These are phyloP conservation scores for Gallirallus australis DNA, from an alignment of 2,797 vertebrate genomes.

Conservation along the genomic window DNA sequence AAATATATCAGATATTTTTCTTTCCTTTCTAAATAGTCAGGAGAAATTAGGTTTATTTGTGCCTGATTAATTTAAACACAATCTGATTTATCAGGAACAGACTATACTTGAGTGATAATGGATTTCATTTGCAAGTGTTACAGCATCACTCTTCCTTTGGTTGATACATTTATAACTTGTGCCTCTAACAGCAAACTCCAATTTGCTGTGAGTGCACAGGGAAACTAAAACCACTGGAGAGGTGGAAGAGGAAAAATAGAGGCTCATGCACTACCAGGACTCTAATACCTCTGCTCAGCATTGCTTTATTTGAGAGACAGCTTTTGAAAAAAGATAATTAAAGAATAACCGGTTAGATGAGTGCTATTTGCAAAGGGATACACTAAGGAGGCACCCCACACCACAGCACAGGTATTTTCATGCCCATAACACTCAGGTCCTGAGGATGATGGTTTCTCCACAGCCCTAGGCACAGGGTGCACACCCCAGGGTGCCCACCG, in stretches of 20 bases:
- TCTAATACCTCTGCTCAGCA: background rate
- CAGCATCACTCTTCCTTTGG: background rate
- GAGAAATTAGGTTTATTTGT: constrained; percentile 6
- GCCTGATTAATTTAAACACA: constrained; percentile 28
- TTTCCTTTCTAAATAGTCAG: background rate
- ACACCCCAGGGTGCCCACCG: background rate
- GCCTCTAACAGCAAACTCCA: background rate
- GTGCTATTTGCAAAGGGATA: background rate
- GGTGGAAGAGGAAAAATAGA: background rate
- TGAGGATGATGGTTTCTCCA: rapidly evolving
- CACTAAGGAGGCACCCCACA: background rate
- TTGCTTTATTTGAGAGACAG: background rate
- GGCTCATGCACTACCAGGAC: background rate
- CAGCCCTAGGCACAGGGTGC: background rate
- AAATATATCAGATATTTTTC: background rate
- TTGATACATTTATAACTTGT: constrained; percentile 9
- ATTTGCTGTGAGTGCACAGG: background rate
- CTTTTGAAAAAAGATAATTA: background rate
- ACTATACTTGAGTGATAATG: background rate
- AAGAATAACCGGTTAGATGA: background rate
- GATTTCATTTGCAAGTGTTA: background rate
- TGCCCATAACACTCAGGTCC: background rate
- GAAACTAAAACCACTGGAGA: constrained; percentile 25
- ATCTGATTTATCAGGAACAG: constrained; percentile 2
- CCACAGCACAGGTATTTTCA: background rate